Percentiles rank a stretch among this genome's conserved stretches.
Conservation (phyloP, 2,888 invertebrate species). For the Alsophila aescularia region DNA sequence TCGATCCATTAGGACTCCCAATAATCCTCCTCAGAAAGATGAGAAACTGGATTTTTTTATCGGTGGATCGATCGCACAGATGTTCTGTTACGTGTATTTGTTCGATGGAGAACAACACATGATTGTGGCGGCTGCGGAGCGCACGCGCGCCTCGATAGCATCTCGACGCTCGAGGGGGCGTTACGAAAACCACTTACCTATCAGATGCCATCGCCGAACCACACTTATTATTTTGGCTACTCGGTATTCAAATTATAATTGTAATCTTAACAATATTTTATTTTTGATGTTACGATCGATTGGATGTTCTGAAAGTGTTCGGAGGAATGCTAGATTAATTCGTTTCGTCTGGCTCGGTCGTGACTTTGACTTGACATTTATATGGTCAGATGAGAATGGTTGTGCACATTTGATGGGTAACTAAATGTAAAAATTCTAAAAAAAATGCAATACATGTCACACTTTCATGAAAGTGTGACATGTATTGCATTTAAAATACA, state of each 20-base stretch:
- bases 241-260: constrained; percentile 66
- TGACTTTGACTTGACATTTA: constrained; percentile 33
- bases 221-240: constrained; percentile 78
- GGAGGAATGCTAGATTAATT: constrained; percentile 47
- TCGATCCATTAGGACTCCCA: constrained; percentile 60
- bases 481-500: too few relatives aligned
- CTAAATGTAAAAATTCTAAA: constrained; percentile 11
- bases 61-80: constrained; percentile 57
- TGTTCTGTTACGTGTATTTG: constrained; percentile 62
- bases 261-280: constrained; percentile 50
- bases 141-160: constrained; percentile 71
- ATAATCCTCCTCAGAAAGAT: constrained; percentile 56
- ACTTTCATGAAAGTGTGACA: constrained; percentile 11
- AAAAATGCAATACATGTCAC: constrained; percentile 3
- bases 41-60: constrained; percentile 60
- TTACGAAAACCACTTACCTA: constrained; percentile 82
- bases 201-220: constrained; percentile 72
- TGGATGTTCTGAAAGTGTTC: constrained; percentile 42
- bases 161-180: constrained; percentile 74
- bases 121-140: constrained; percentile 50
- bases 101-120: constrained; percentile 56
- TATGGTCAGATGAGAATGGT: constrained; percentile 29
- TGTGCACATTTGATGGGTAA: constrained; percentile 21
- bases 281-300: constrained; percentile 53
- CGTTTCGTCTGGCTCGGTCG: constrained; percentile 38